Evolutionary conservation across 2,888 invertebrate genomes (phyloP).

Genomic region (Antitype chi): DNA sequence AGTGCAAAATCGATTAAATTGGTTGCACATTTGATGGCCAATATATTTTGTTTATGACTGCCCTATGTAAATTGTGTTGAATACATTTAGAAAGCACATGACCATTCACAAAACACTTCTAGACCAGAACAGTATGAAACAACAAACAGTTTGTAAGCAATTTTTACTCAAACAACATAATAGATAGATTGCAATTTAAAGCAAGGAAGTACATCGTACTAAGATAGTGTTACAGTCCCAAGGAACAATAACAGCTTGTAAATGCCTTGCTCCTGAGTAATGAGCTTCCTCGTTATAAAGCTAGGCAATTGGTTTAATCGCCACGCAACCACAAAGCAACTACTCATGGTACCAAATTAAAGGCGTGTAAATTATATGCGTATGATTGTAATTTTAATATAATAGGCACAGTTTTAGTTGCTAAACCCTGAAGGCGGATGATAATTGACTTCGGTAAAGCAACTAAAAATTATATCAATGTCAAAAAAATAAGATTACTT

Average conservation of each 20-base stretch:
- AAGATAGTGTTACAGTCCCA: constrained; percentile 48
- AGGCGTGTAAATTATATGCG: constrained; percentile 52
- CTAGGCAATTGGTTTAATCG: constrained; percentile 66
- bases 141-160: background rate
- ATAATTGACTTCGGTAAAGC: constrained; percentile 25
- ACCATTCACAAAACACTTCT: constrained; percentile 10
- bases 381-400: constrained; percentile 52
- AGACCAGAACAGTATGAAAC: constrained; percentile 1
- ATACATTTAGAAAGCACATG: constrained; percentile 26
- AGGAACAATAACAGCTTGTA: constrained; percentile 66
- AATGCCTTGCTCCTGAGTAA: constrained; percentile 64
- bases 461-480: constrained; percentile 27
- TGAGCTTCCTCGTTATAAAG: constrained; percentile 67
- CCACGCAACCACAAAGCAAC: constrained; percentile 51
- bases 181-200: constrained; percentile 32
- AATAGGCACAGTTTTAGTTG: constrained; percentile 24
- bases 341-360: constrained; percentile 59
- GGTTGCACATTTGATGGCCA: constrained; percentile 42
- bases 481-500: constrained; percentile 11
- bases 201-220: constrained; percentile 38
- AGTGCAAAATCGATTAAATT: constrained; percentile 51
- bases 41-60: constrained; percentile 45
- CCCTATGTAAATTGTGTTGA: constrained; percentile 41
- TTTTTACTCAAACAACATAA: background rate
- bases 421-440: constrained; percentile 23